Evolutionary conservation across 2,888 invertebrate genomes (phyloP).

Genomic region (Myopa tessellatipennis): DNA sequence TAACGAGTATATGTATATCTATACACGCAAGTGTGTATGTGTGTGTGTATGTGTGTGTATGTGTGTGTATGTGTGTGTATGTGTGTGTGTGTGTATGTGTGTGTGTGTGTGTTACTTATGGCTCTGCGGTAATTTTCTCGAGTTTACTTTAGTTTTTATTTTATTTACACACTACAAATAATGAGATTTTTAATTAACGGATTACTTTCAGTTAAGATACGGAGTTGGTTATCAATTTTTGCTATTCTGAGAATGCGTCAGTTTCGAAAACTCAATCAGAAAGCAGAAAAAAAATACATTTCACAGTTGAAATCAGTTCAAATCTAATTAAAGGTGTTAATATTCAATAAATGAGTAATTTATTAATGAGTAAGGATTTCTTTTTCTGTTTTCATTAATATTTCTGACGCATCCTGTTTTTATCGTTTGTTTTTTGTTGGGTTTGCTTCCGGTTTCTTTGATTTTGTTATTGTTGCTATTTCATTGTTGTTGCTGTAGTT

Average conservation of each 20-base stretch:
- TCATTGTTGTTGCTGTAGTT: slow-evolving; percentile 54
- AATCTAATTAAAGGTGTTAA: background rate
- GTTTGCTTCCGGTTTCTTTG: background rate
- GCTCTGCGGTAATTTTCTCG: background rate
- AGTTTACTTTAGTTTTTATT: slow-evolving; percentile 22
- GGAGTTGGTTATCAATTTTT: too few species aligned
- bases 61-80: too few species aligned
- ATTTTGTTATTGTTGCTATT: slow-evolving; percentile 46
- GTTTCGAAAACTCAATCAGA: too few species aligned
- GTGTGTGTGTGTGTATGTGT: too few species aligned
- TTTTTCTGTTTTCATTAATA: background rate
- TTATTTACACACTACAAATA: slow-evolving; percentile 36
- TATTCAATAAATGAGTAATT: too few species aligned
- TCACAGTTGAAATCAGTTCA: background rate
- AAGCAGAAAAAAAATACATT: too few species aligned
- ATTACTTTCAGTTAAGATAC: too few species aligned
- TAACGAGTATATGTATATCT: too few species aligned
- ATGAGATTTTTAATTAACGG: background rate
- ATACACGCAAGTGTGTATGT: too few species aligned
- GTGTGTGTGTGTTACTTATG: background rate
- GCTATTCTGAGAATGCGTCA: too few species aligned
- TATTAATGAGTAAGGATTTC: too few species aligned
- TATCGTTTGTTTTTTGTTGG: background rate
- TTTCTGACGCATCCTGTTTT: background rate
- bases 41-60: too few species aligned